Evolutionary conservation across 2,888 invertebrate species (phyloP), one percentile per base, ranked within the genome.

Genomic region (Eueremaeus valkanovi): DNA sequence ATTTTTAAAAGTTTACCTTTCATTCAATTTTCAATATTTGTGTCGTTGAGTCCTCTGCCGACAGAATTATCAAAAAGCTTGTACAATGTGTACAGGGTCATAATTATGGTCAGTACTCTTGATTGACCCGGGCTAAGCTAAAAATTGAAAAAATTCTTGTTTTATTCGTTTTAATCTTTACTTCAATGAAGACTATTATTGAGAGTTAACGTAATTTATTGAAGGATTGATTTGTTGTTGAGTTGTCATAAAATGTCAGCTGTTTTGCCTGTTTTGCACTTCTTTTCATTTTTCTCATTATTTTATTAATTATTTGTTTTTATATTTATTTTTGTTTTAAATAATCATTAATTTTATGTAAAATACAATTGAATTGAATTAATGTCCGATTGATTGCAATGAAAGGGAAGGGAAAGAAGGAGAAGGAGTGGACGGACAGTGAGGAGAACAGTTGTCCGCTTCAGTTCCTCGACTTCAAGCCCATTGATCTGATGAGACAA

Each of bases 391-490:
- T 63, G 8, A 8, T n/a, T 68, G 24, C 33, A 21, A 78, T 78
- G 78, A 79, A 79, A 72, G 77, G 78, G 9, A 79, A 79, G 75
- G 79, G 79, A 58, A 79, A 79, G 75, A 78, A 77, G 18, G 76
- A 78, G 33, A 74, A 73, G 66, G 75, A 83, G 76, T 81, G 81
- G 6, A 29, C 21, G 1, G 81, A 82, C 74, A 82, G 81, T 77
- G 80, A 77, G 5, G 63, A 80, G 79, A 76, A 78, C 16, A 78
- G 79, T 58, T 84, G 83, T 79, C 84, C 84, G 18, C 79, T 84
- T 31, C 81, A 82, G 78, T 84, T 83, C 78, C 83, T 84, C 29
- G 83, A 83, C 73, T 80, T 84, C 27, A 81, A 81, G 49, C 81
- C 83, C n/a, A 81, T 84, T n/a, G 84, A 84, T 76, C 83, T 83